Evolutionary conservation across 2,113 vertebrate genomes (phyloP), one percentile per base, ranked within the genome.

Genomic region (Anseranas semipalmata): DNA sequence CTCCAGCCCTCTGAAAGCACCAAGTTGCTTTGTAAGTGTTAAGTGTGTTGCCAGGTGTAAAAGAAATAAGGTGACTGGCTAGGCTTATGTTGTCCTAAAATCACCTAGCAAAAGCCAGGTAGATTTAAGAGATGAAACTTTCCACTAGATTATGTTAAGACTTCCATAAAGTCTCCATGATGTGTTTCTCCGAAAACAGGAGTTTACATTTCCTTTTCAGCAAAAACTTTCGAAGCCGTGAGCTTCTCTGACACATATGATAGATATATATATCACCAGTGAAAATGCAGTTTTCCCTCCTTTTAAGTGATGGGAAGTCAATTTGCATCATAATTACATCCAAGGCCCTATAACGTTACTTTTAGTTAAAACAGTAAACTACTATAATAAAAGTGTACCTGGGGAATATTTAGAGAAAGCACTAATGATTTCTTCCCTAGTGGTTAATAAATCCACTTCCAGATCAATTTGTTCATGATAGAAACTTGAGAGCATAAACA

Each of bases 391-490:
- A 98, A 98, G 97, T 32, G 98, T 98, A 98, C 98, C 98, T 98
- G 95, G 98, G 98, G 98, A 98, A 97, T 98, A 97, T 98, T 98
- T 98, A 98, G 98, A 98, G 95, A 98, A 98, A 98, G 97, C 98
- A 98, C 98, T 98, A 98, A 98, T 98, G 98, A 98, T 98, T 98
- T 98, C 98, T 98, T 98, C 98, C 98, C 98, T 93, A 97, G 98
- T 97, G 98, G 98, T 98, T 99, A 98, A 98, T 98, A 98, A 98
- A 98, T 98, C 98, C 98, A 97, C 98, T 98, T 98, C 97, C 97
- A 98, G 98, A 99, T 99, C 98, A 98, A 98, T 98, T 98, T 98
- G 98, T 98, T 98, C 97, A 75, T 97, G 98, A 98, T 98, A 98
- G 98, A 98, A 98, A 98, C 98, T 96, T 94, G 97, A 97, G 97